Evolutionary conservation across 2,888 invertebrate genomes (phyloP), one percentile per base, ranked within the genome.

Genomic region (Dioctria linearis): DNA sequence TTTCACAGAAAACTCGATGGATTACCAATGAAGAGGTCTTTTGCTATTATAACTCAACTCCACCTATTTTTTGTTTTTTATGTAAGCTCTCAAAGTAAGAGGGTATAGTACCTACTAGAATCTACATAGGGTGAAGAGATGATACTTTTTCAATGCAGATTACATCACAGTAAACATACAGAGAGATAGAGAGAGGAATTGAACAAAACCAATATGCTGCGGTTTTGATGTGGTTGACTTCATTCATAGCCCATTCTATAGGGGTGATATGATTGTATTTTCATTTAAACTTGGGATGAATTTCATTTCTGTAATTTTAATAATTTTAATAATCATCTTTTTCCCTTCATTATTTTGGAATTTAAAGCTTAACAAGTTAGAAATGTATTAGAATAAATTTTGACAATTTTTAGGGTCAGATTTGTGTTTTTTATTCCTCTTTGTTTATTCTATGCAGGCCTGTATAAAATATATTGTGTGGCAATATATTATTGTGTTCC

Each of bases 1-100:
- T 57, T 59, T 75, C 61, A 51, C 51, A 51, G 39, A 42, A 75
- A 42, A 61, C 37, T 59, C 75, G 59, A 75, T 75, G 75, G 75
- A 75, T 75, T 75, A 75, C 59, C 75, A 75, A 75, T 75, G 75
- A 75, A 40, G 13, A 75, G 75, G 75, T 75, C 75, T 61, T 51
- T 51, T 71, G 71, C 71, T 71, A 71, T 71, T 71, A 51, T 71
- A 51, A 54, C 51, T 54, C 11, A n/a, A 51, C 39, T 54, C 71
- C 71, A 39, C 40, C 54, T 67, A 54, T 71, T n/a, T 54, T 69
- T 49, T 71, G 3, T 3, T 61, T 37, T 67, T 13, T 49, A 11
- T 67, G 42, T 37, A 11, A 11, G 54, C 25, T 54, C 46, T 37
- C 39, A 46, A 46, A 46, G n/a, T 71, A 13, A n/a, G 46, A 25